These are phyloP conservation scores for Melanaphis sacchari DNA, from an alignment of 1,140 invertebrate species.

Conservation along the genomic window DNA sequence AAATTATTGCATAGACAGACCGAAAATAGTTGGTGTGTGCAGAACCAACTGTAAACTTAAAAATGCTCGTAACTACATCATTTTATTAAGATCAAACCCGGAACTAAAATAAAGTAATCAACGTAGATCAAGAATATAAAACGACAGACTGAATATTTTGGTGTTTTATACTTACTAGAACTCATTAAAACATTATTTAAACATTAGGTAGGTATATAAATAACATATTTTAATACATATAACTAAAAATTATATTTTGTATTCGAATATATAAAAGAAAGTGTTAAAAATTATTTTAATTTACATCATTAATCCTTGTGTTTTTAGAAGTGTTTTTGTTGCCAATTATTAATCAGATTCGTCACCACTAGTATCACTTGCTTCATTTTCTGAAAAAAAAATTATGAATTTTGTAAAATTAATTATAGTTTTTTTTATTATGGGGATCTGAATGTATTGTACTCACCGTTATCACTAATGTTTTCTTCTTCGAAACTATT, in stretches of 20 bases:
- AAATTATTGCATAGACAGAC: background rate
- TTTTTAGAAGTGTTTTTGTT: background rate
- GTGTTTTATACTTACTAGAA: background rate
- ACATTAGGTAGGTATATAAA: background rate
- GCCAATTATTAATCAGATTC: conserved; percentile 13
- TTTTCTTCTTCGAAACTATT: background rate
- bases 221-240: no score
- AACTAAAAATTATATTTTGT: no score
- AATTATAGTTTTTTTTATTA: background rate
- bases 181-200: background rate
- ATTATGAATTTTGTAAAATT: background rate
- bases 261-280: no score
- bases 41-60: background rate
- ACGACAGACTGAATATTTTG: background rate
- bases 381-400: conserved; percentile 6
- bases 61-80: background rate
- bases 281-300: no score
- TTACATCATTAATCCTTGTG: background rate
- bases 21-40: background rate
- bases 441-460: no score
- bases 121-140: conserved; percentile 11
- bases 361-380: background rate
- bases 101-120: background rate
- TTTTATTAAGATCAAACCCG: background rate
- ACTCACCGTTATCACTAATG: background rate